Evolutionary conservation across 2,888 invertebrate species (phyloP).

Genomic region (Platycnemis pennipes): DNA sequence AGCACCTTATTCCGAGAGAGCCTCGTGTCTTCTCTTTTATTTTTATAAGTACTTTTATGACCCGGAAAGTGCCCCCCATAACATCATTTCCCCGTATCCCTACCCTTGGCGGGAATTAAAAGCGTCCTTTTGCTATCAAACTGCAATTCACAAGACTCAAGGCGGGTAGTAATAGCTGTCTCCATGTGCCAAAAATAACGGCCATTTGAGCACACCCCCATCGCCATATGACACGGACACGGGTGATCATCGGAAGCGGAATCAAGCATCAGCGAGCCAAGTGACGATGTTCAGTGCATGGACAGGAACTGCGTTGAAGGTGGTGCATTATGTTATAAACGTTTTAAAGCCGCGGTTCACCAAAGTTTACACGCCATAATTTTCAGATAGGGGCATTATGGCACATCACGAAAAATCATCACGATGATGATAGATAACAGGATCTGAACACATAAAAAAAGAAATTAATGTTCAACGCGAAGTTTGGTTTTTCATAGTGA

Average conservation of each 20-base stretch:
- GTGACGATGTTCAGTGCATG: neutral
- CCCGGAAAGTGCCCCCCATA: conserved; percentile 24
- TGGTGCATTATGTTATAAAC: too few species aligned
- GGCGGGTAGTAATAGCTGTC: neutral
- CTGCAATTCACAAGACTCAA: neutral
- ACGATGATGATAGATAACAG: too few species aligned
- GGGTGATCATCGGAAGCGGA: neutral
- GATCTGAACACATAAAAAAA: too few species aligned
- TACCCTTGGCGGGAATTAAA: neutral
- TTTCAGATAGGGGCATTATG: too few species aligned
- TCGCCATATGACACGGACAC: neutral
- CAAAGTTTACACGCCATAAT: too few species aligned
- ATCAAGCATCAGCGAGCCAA: neutral
- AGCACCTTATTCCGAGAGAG: neutral
- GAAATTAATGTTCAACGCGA: too few species aligned
- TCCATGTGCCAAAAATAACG: neutral
- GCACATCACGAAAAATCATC: too few species aligned
- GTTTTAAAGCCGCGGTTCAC: too few species aligned
- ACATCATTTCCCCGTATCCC: neutral
- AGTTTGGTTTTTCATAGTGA: too few species aligned
- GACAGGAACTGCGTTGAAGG: too few species aligned
- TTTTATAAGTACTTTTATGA: neutral
- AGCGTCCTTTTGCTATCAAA: neutral
- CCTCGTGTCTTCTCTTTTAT: neutral
- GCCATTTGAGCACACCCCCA: neutral